These are phyloP conservation scores for Austrofundulus limnaeus DNA, from an alignment of 2,113 vertebrate genomes.

Conservation along the genomic window DNA sequence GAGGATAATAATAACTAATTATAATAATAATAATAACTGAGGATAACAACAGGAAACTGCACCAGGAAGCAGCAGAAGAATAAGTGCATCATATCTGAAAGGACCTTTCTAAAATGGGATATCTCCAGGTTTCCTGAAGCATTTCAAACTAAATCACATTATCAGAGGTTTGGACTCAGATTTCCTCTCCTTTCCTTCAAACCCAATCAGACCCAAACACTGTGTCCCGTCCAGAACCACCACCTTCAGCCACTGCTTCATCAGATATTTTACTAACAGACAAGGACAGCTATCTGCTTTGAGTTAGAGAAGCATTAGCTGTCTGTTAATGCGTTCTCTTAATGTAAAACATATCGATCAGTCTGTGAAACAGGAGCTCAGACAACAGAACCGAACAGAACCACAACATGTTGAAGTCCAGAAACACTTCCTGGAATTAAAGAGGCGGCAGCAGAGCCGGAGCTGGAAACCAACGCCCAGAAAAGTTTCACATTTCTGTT, in stretches of 20 bases:
- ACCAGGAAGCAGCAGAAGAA: slow-evolving; percentile 10
- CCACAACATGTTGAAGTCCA: neutral
- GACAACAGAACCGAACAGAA: slow-evolving; percentile 41
- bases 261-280: too few species aligned
- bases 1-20: neutral
- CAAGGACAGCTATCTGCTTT: too few species aligned
- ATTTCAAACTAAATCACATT: slow-evolving; percentile 47
- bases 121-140: slow-evolving; percentile 23
- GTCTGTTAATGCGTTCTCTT: slow-evolving; percentile 54
- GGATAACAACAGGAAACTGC: neutral
- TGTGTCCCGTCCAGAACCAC: too few species aligned
- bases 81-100: slow-evolving; percentile 52
- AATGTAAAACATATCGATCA: slow-evolving; percentile 66
- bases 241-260: too few species aligned
- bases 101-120: slow-evolving; percentile 25
- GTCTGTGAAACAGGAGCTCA: slow-evolving; percentile 32
- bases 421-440: slow-evolving; percentile 57
- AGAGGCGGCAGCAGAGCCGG: neutral
- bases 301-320: too few species aligned
- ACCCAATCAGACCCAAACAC: too few species aligned
- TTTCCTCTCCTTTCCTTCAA: neutral
- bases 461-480: slow-evolving; percentile 60
- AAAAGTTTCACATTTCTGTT: neutral
- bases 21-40: accelerated
- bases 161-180: slow-evolving; percentile 1